These are phyloP conservation scores for Punctoribates punctum DNA, from an alignment of 2,888 invertebrate species.

Conservation along the genomic window DNA sequence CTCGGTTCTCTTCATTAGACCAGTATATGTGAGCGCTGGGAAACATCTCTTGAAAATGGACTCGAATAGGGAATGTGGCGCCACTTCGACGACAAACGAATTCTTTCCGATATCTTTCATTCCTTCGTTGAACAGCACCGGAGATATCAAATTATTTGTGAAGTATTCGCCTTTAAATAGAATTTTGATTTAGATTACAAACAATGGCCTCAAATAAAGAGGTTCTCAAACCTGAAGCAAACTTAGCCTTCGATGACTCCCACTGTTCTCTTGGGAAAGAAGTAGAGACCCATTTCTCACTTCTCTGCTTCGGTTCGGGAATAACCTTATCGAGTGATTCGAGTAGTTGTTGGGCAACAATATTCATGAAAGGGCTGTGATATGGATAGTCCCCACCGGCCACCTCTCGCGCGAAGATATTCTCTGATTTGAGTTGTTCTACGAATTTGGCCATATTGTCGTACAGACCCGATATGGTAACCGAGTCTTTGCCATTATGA, in stretches of 20 bases:
- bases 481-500: slow-evolving; percentile 89
- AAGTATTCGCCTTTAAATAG: slow-evolving; percentile 71
- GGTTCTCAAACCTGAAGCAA: slow-evolving; percentile 62
- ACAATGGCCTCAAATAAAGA: slow-evolving; percentile 50
- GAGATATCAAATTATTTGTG: slow-evolving; percentile 89
- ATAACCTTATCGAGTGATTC: slow-evolving; percentile 59
- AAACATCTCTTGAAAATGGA: slow-evolving; percentile 84
- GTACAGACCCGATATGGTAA: slow-evolving; percentile 85
- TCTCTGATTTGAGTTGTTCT: slow-evolving; percentile 65
- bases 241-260: slow-evolving; percentile 69
- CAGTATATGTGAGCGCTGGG: slow-evolving; percentile 68
- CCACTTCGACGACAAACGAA: slow-evolving; percentile 85
- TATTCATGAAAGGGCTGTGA: slow-evolving; percentile 84
- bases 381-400: slow-evolving; percentile 87
- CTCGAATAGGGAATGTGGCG: slow-evolving; percentile 90
- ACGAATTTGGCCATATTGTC: slow-evolving; percentile 67
- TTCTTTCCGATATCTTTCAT: slow-evolving; percentile 76
- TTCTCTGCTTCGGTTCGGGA: slow-evolving; percentile 71
- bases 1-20: slow-evolving; percentile 73
- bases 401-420: slow-evolving; percentile 77
- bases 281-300: slow-evolving; percentile 82
- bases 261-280: slow-evolving; percentile 83
- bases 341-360: slow-evolving; percentile 73
- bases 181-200: neutral
- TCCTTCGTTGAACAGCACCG: slow-evolving; percentile 88